A percentile compares a stretch with the other conserved stretches of the same genome.
These are phyloP conservation scores for Papilio demoleus DNA, from an alignment of 2,888 invertebrate genomes.

Conservation along the genomic window DNA sequence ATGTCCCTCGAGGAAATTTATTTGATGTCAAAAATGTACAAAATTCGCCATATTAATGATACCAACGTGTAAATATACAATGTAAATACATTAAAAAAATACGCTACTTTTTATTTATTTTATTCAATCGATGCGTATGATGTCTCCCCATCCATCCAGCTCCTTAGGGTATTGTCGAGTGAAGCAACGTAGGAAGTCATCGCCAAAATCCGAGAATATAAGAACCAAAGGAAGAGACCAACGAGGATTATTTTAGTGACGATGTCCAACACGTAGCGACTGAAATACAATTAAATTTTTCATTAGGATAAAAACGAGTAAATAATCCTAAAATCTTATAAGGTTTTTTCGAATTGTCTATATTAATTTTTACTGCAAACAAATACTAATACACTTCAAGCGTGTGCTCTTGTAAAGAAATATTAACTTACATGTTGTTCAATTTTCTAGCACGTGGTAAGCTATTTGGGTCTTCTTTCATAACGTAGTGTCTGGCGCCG, in stretches of 20 bases:
- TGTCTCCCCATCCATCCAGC: constrained; percentile 41
- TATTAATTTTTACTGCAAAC: background rate
- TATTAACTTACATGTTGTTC: constrained; percentile 81
- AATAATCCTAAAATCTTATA: no score
- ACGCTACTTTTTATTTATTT: constrained; percentile 17
- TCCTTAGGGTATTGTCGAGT: constrained; percentile 58
- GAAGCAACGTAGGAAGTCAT: constrained; percentile 57
- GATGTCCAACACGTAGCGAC: constrained; percentile 68
- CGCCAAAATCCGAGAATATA: constrained; percentile 59
- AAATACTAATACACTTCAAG: background rate
- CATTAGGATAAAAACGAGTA: no score
- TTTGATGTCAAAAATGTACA: constrained; percentile 17
- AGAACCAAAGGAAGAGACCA: constrained; percentile 58
- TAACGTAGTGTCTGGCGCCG: constrained; percentile 90
- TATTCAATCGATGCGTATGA: background rate
- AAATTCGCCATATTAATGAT: background rate
- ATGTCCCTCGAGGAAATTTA: background rate
- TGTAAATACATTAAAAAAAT: no score
- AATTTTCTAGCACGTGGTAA: constrained; percentile 88
- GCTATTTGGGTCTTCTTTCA: constrained; percentile 91
- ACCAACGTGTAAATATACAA: constrained; percentile 4
- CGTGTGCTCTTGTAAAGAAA: background rate
- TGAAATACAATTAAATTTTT: constrained; percentile 50
- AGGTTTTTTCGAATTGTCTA: background rate
- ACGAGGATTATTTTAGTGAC: constrained; percentile 58